Percentiles rank a stretch among this genome's conserved stretches.
Conservation (phyloP, 2,797 vertebrate genomes). For the Huso huso region DNA sequence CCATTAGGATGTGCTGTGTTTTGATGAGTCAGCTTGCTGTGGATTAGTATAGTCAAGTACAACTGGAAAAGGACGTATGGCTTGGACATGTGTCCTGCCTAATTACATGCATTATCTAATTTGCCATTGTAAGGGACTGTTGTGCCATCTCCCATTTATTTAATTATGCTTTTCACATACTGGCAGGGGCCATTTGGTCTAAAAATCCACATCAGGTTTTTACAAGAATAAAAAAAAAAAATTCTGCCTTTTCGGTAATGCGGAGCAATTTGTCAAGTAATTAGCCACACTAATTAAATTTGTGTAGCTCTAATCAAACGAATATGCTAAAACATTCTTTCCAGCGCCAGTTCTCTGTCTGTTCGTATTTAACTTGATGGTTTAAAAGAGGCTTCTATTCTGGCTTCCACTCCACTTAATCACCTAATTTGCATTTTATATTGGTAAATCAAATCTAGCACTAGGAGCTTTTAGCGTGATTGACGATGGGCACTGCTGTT, state of each 20-base stretch:
- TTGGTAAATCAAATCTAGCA: constrained; percentile 99
- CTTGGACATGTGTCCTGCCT: constrained; percentile 60
- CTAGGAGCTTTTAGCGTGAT: constrained; percentile 99
- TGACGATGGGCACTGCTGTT: constrained; percentile 94
- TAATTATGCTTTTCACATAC: constrained; percentile 95
- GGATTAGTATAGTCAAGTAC: constrained; percentile 40
- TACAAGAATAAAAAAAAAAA: constrained; percentile 58
- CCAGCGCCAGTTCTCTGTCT: constrained; percentile 89
- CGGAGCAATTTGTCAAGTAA: constrained; percentile 95
- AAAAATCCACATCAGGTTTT: constrained; percentile 69
- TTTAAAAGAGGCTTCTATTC: constrained; percentile 87
- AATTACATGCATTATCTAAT: constrained; percentile 89
- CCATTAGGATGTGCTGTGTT: constrained; percentile 30
- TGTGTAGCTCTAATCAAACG: constrained; percentile 96
- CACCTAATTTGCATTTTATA: constrained; percentile 99
- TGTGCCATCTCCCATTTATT: constrained; percentile 95
- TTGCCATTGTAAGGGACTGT: constrained; percentile 82
- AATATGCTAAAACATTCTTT: constrained; percentile 97
- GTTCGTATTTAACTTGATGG: constrained; percentile 96
- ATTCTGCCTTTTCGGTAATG: constrained; percentile 76
- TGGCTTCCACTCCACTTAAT: constrained; percentile 96
- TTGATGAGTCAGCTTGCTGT: constrained; percentile 34
- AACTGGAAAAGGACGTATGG: constrained; percentile 67
- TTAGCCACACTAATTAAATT: constrained; percentile 94
- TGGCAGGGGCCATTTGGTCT: constrained; percentile 81